Base-by-base conservation (phyloP, 2,797 vertebrate species). In the Cyprinodon diabolis region DNA sequence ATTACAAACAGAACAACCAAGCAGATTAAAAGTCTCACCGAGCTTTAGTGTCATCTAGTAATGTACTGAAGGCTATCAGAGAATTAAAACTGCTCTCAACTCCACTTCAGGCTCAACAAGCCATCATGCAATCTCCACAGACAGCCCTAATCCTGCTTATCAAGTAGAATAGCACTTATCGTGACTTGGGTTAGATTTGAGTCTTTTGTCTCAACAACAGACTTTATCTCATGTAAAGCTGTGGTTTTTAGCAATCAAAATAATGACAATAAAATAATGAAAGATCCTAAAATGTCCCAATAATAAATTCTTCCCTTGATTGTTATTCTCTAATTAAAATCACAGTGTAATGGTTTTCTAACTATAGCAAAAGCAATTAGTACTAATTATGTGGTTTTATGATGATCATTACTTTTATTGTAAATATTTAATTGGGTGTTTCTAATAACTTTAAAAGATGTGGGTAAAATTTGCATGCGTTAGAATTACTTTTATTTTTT, bases 11-110 rank as follows among this genome's bases (percentile, higher is more conserved):
- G 54, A 62, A 30, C 40, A 52, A 66, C 37, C 63, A 72, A 56
- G 49, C 68, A 85, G 82, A 88, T 87, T 83, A 86, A 81, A 72
- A 21, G 25, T 71, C 77, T 81, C 30, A 19, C 72, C 73, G 72
- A 84, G 82, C 74, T 78, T 85, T 73, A 47, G 65, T 25, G 77
- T 73, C 57, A 57, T 84, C 66, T 30, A 60, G 70, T 75, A 76
- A 83, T 76, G 80, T 79, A 87, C 57, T 71, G 80, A 3, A 45
- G 68, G 74, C 69, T 70, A 75, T 80, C 69, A 25, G 68, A 73
- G 74, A 75, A 80, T 83, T 87, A 84, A 81, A 81, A 68, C 47
- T 0, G 7, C 80, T 83, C 76, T 78, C 23, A 10, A 43, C 72
- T 75, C 70, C 75, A 74, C 81, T 82, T 84, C 49, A 69, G 80